Base-by-base conservation (phyloP, 2,797 vertebrate genomes). In the Phoxinus dragarum region DNA sequence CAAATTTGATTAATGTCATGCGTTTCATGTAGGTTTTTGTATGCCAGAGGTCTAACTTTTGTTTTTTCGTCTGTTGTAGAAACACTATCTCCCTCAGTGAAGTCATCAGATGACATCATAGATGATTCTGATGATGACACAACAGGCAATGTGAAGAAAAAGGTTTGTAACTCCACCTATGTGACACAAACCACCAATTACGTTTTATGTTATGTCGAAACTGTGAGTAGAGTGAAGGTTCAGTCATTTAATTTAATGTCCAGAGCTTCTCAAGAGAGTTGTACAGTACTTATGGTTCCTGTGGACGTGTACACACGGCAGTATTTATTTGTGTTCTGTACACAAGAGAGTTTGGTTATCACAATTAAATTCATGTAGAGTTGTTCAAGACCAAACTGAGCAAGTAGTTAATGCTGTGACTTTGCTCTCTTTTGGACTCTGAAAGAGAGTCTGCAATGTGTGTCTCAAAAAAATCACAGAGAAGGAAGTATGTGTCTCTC, bases 111-210 rank as follows among this genome's bases (percentile, higher is more conserved):
- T 7, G 94, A 96, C 9, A 90, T 95, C 0, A 92, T 96, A 0
- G 91, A 92, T 0, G 95, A 96, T 89, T 96, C 96, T 34, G 96
- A 96, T 82, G 96, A 96, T 10, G 96, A 96, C 75, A 93, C 81
- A 0, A 90, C 91, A 0, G 94, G 94, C 88, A 94, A 93, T 88
- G 94, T 96, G 49, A 96, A 94, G 91, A 89, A 80, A 86, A 91
- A 92, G 88, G 95, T 85, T 73, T 73, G 84, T 95, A 91, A 19
- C 93, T 90, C 17, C 38, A 44, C 59, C 59, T 67, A 23, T 19
- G 21, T 67, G 47, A 49, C 38, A 64, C 17, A 19, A 44, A 34
- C 44, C 21, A 12, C 54, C 23, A n/a, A 59, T 64, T 36, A 17
- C 27, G 2, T 38, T 67, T 19, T 40, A 3, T 6, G 2, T 21